These are phyloP conservation scores for Rhopalosiphum nymphaeae DNA, from an alignment of 2,888 invertebrate genomes.

Conservation along the genomic window DNA sequence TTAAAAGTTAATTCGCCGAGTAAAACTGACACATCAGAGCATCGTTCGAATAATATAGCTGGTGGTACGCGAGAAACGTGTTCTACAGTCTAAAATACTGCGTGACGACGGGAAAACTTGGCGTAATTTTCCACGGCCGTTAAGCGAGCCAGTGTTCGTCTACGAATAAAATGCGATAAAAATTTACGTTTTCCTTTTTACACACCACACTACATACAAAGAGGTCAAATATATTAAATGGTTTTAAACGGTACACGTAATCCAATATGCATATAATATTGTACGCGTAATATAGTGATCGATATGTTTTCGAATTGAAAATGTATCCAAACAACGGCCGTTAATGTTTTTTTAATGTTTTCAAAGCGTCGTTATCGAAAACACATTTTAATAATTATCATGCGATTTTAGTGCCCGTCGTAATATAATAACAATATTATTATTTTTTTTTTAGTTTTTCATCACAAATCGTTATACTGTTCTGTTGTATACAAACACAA, in stretches of 20 bases:
- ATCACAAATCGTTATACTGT: slow-evolving; percentile 27
- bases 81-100: slow-evolving; percentile 31
- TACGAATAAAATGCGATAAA: background rate
- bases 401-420: background rate
- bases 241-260: slow-evolving; percentile 4
- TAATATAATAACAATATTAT: background rate
- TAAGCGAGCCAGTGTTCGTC: background rate
- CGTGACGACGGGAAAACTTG: background rate
- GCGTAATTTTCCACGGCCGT: slow-evolving; percentile 30
- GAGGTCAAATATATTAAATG: background rate
- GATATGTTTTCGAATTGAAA: slow-evolving; percentile 11
- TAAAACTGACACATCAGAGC: slow-evolving; percentile 44
- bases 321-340: background rate
- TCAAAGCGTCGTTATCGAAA: slow-evolving; percentile 8
- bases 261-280: background rate
- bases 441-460: background rate
- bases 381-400: background rate
- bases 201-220: background rate
- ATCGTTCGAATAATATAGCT: slow-evolving; percentile 1
- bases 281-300: background rate
- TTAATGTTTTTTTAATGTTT: slow-evolving; percentile 31
- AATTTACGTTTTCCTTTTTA: background rate
- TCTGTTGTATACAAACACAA: background rate
- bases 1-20: slow-evolving; percentile 41
- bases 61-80: slow-evolving; percentile 14